Percentiles rank a stretch among this genome's conserved stretches.
Evolutionary conservation across 2,888 invertebrate genomes (phyloP).

Genomic region (Eudemis profundana): DNA sequence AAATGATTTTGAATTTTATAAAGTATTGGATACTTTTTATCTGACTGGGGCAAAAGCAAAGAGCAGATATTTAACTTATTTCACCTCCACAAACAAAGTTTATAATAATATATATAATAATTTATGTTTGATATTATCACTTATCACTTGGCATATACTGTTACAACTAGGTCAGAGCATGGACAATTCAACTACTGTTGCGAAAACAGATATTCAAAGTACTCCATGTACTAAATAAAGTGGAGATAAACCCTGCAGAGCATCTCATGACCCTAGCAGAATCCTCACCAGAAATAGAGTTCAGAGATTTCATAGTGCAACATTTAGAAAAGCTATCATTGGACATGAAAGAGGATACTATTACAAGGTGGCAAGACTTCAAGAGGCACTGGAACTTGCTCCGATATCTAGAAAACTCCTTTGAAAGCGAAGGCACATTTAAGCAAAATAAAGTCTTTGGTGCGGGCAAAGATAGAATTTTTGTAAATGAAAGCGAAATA

Average conservation of each 20-base stretch:
- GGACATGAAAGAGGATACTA: slow-evolving; percentile 66
- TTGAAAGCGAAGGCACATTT: slow-evolving; percentile 77
- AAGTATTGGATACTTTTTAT: too few relatives aligned
- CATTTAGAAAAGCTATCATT: slow-evolving; percentile 85
- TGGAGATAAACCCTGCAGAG: slow-evolving; percentile 84
- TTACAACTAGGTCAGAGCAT: slow-evolving; percentile 83
- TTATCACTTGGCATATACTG: slow-evolving; percentile 13
- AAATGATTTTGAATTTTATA: too few relatives aligned
- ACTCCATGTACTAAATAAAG: slow-evolving; percentile 87
- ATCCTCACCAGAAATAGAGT: slow-evolving; percentile 83
- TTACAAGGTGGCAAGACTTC: slow-evolving; percentile 69
- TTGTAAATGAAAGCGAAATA: slow-evolving; percentile 80
- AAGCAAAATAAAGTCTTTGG: slow-evolving; percentile 83
- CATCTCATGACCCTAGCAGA: slow-evolving; percentile 86
- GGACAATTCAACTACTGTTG: slow-evolving; percentile 86
- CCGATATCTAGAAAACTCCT: slow-evolving; percentile 76
- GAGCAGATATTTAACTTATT: too few relatives aligned
- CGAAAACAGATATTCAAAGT: slow-evolving; percentile 88
- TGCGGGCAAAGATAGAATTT: slow-evolving; percentile 67
- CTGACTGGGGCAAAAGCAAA: too few relatives aligned
- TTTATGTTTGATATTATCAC: slow-evolving; percentile 5
- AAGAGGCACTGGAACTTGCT: slow-evolving; percentile 77
- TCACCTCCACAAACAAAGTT: too few relatives aligned
- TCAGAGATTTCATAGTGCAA: slow-evolving; percentile 88
- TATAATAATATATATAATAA: not conserved